Conservation (phyloP, 2,888 invertebrate species). For the Macropis europaea region DNA sequence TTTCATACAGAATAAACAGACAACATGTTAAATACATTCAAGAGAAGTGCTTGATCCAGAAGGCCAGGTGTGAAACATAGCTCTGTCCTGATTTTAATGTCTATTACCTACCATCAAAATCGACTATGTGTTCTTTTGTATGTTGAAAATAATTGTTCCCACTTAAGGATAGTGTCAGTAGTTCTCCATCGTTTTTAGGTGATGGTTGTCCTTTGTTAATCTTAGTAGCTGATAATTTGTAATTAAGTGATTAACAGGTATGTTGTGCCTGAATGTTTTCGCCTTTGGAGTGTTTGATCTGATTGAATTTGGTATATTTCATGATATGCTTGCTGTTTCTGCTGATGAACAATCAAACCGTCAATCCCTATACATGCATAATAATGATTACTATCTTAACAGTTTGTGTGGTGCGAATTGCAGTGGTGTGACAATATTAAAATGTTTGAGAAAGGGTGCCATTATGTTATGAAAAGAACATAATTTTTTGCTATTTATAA, state of each 20-base stretch:
- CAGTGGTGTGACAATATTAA: conserved; percentile 53
- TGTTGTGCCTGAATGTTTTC: conserved; percentile 52
- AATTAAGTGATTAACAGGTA: conserved; percentile 61
- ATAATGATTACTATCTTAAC: conserved; percentile 51
- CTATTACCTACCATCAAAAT: conserved; percentile 28
- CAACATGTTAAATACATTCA: neutral
- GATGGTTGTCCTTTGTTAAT: conserved; percentile 48
- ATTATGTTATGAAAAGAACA: conserved; percentile 3
- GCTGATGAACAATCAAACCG: conserved; percentile 29
- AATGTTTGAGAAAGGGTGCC: conserved; percentile 19
- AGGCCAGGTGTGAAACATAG: conserved; percentile 60
- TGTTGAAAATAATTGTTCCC: conserved; percentile 43
- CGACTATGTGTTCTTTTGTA: conserved; percentile 55
- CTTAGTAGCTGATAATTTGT: conserved; percentile 48
- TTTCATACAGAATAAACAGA: neutral
- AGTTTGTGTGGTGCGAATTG: conserved; percentile 52
- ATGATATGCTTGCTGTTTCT: conserved; percentile 44
- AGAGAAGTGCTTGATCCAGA: neutral
- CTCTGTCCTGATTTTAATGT: conserved; percentile 63
- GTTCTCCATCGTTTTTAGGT: conserved; percentile 45
- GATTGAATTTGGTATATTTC: conserved; percentile 38
- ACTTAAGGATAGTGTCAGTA: conserved; percentile 41
- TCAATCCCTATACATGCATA: conserved; percentile 22
- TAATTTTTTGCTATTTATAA: conserved; percentile 25
- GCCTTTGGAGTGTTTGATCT: conserved; percentile 44